phyloP scores from a whole-genome alignment of 2,113 vertebrate genomes.

The Hydrochoerus hydrochaeris region DNA sequence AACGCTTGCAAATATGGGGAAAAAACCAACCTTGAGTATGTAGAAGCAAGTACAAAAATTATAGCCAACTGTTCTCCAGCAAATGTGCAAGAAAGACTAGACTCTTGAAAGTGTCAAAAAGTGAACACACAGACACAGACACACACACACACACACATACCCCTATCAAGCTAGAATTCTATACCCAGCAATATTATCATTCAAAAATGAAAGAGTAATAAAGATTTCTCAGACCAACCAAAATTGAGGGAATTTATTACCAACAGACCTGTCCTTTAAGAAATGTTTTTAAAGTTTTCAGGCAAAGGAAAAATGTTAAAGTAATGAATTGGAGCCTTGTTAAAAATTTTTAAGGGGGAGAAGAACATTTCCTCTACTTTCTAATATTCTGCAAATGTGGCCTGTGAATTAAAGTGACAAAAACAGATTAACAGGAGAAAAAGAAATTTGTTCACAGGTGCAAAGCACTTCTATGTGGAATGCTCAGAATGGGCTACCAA shows the following conservation, averaged over 20 bases:
- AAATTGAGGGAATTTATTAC: neutral
- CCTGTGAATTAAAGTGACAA: neutral
- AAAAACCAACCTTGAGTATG: neutral
- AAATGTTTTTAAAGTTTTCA: constrained; percentile 8
- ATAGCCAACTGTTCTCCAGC: neutral
- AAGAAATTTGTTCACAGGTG: neutral
- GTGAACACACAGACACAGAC: neutral
- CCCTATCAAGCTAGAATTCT: neutral
- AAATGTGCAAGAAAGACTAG: neutral
- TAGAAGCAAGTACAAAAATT: neutral
- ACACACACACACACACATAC: neutral
- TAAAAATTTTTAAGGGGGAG: neutral
- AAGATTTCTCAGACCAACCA: neutral
- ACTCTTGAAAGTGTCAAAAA: neutral
- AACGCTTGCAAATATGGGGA: neutral
- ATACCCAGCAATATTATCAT: neutral
- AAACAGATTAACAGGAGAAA: neutral
- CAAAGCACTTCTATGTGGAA: neutral
- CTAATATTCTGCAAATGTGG: neutral
- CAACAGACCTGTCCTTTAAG: neutral
- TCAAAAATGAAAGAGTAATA: constrained; percentile 4
- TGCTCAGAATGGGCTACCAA: neutral
- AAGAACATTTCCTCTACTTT: neutral
- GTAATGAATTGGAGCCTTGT: neutral
- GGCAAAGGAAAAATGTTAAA: neutral